Conservation (phyloP, 1,140 invertebrate genomes). For the Andricus grossulariae region DNA sequence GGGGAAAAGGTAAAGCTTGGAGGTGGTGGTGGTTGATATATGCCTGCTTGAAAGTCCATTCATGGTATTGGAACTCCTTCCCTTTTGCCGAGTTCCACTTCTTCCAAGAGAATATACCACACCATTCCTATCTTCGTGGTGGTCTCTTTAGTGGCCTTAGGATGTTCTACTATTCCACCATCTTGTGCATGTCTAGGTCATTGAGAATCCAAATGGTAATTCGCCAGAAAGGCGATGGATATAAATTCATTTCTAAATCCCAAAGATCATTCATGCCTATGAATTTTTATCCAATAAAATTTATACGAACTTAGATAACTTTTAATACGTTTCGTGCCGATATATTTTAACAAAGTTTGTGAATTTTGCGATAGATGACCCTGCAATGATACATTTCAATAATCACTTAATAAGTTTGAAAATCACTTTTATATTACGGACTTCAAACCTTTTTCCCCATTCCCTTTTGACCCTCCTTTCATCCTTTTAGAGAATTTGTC, state of each 20-base stretch:
- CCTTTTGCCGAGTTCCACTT: conserved; percentile 33
- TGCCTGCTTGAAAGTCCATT: conserved; percentile 72
- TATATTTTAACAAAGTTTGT: too few relatives aligned
- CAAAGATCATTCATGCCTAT: conserved; percentile 1
- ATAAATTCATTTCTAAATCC: conserved; percentile 12
- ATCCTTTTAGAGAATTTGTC: too few relatives aligned
- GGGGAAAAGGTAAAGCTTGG: conserved; percentile 44
- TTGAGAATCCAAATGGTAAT: conserved; percentile 11
- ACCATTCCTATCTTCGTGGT: conserved; percentile 39
- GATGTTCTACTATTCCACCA: conserved; percentile 8
- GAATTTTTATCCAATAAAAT: neutral
- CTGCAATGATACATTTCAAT: too few relatives aligned
- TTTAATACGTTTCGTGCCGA: too few relatives aligned
- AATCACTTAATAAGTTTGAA: too few relatives aligned
- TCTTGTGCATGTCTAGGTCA: conserved; percentile 11
- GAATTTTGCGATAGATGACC: too few relatives aligned
- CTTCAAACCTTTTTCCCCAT: too few relatives aligned
- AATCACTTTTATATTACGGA: too few relatives aligned
- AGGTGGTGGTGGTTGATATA: conserved; percentile 60
- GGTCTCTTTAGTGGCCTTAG: conserved; percentile 45
- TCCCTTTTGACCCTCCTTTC: too few relatives aligned
- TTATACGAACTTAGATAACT: neutral
- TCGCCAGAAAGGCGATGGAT: neutral
- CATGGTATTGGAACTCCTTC: conserved; percentile 63
- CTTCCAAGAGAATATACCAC: conserved; percentile 31